Conservation (phyloP, 2,113 vertebrate species). For the Istiophorus platypterus region DNA sequence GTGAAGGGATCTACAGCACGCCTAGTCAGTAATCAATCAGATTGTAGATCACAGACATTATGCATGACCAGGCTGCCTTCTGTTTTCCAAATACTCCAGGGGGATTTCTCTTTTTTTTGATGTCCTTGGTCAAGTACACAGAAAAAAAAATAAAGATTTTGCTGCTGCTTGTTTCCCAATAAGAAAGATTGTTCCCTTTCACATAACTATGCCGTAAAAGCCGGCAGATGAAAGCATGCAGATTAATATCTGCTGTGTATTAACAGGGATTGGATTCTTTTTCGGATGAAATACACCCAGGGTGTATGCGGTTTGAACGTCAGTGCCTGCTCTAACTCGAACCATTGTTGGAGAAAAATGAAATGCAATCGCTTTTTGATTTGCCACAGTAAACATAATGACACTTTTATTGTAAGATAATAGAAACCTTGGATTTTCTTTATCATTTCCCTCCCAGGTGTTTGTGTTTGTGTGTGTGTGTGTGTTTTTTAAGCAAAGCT, state of each 20-base stretch:
- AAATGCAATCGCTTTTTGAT: slow-evolving; percentile 75
- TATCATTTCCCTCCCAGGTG: slow-evolving; percentile 74
- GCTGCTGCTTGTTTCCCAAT: background rate
- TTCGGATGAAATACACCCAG: slow-evolving; percentile 55
- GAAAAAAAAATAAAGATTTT: background rate
- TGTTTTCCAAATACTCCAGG: slow-evolving; percentile 8
- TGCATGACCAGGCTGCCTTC: background rate
- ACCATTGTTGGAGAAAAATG: slow-evolving; percentile 54
- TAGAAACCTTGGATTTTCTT: slow-evolving; percentile 71
- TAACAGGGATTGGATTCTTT: slow-evolving; percentile 66
- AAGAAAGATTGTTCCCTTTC: slow-evolving; percentile 17
- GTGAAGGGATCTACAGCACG: background rate
- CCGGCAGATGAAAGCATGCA: slow-evolving; percentile 48
- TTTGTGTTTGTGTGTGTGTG: slow-evolving; percentile 40
- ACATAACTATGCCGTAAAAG: slow-evolving; percentile 47
- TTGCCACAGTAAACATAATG: slow-evolving; percentile 73
- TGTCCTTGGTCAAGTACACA: slow-evolving; percentile 37
- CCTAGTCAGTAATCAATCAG: background rate
- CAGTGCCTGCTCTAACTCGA: slow-evolving; percentile 38
- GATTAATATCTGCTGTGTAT: slow-evolving; percentile 67
- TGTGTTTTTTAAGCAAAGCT: slow-evolving; percentile 51
- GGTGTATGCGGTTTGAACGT: slow-evolving; percentile 34
- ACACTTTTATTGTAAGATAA: slow-evolving; percentile 71
- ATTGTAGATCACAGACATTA: background rate
- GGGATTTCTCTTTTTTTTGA: background rate